phyloP scores from a whole-genome alignment of 35 echinoderm and acorn worm species.

The Stichopus chloronotus region DNA sequence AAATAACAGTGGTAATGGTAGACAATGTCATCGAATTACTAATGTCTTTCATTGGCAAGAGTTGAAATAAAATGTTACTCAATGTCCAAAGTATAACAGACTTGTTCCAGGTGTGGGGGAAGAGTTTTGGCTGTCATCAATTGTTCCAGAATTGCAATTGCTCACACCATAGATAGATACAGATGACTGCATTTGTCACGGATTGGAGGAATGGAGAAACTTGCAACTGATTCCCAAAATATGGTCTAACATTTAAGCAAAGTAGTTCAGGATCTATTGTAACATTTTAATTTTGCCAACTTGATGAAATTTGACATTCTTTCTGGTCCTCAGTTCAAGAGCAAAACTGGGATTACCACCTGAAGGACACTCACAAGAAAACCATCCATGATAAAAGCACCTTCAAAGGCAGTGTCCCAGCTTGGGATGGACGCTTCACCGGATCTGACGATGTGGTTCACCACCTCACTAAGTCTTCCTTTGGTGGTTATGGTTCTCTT shows the following conservation, averaged over 20 bases:
- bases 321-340: conserved; percentile 48
- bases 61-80: too few relatives aligned
- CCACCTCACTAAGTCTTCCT: conserved; percentile 70
- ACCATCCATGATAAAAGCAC: conserved; percentile 16
- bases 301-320: background rate
- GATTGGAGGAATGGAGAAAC: too few relatives aligned
- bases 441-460: conserved; percentile 46
- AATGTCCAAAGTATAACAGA: too few relatives aligned
- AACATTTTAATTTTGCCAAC: background rate
- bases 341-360: conserved; percentile 90
- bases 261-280: background rate
- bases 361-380: conserved; percentile 56
- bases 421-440: conserved; percentile 77
- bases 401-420: conserved; percentile 21
- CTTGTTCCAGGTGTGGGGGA: too few relatives aligned
- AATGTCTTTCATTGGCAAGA: too few relatives aligned
- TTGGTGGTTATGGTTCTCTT: conserved; percentile 72
- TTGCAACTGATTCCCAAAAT: too few relatives aligned
- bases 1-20: background rate
- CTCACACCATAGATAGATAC: too few relatives aligned
- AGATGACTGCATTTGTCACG: too few relatives aligned
- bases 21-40: too few relatives aligned
- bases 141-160: too few relatives aligned
- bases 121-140: too few relatives aligned
- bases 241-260: too few relatives aligned